Percentiles rank a stretch among this genome's conserved stretches.
These are phyloP conservation scores for Callimorpha dominula DNA, from an alignment of 2,888 invertebrate genomes.

Conservation along the genomic window DNA sequence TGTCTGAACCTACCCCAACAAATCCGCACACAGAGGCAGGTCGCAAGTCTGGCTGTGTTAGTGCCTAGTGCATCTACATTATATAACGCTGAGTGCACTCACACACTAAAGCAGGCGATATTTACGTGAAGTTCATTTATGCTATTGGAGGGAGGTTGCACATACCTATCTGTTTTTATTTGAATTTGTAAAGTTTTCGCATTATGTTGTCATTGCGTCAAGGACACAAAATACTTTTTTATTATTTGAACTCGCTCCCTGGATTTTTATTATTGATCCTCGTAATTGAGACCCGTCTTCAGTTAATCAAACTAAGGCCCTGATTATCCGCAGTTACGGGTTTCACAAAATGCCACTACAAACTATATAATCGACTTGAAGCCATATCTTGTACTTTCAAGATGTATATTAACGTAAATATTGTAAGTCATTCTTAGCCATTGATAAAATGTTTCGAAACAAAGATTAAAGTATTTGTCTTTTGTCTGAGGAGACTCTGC, in stretches of 20 bases:
- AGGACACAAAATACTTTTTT: slow-evolving; percentile 29
- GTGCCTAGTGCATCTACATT: slow-evolving; percentile 49
- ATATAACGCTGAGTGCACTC: slow-evolving; percentile 42
- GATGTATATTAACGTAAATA: too few relatives aligned
- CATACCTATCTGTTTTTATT: slow-evolving; percentile 33
- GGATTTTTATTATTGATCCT: neutral
- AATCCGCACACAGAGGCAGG: slow-evolving; percentile 59
- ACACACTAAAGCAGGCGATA: slow-evolving; percentile 52
- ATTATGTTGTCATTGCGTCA: slow-evolving; percentile 32
- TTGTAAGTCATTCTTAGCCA: too few relatives aligned
- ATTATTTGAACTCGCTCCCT: slow-evolving; percentile 4
- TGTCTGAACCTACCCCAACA: slow-evolving; percentile 70
- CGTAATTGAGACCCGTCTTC: too few relatives aligned
- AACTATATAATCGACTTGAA: too few relatives aligned
- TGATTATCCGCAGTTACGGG: too few relatives aligned
- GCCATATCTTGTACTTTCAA: too few relatives aligned
- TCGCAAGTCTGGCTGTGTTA: slow-evolving; percentile 54
- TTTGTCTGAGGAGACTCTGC: too few relatives aligned
- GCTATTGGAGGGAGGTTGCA: slow-evolving; percentile 59
- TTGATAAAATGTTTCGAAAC: too few relatives aligned
- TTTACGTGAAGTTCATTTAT: slow-evolving; percentile 72
- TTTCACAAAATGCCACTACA: too few relatives aligned
- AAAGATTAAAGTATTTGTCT: too few relatives aligned
- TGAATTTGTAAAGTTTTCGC: slow-evolving; percentile 41
- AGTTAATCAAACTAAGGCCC: too few relatives aligned